Evolutionary conservation across 1,140 invertebrate genomes (phyloP).

Genomic region (Reticulitermes speratus): DNA sequence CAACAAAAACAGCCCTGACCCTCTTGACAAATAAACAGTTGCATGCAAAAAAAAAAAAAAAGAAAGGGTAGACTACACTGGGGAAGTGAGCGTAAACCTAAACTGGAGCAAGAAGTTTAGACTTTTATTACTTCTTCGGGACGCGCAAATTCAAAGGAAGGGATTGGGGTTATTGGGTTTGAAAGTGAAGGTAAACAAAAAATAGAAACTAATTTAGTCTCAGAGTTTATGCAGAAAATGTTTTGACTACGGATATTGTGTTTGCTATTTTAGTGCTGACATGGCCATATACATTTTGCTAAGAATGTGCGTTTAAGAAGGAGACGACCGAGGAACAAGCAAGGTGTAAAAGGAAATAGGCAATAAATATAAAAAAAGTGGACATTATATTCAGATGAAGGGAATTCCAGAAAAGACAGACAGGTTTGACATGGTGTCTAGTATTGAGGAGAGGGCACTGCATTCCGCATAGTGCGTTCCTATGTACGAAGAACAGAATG

Average conservation of each 20-base stretch:
- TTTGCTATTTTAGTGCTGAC: neutral
- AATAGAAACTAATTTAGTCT: neutral
- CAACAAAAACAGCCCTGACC: neutral
- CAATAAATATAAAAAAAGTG: neutral
- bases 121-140: neutral
- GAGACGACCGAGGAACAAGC: neutral
- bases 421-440: no score
- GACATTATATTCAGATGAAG: neutral
- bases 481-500: no score
- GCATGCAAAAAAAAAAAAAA: neutral
- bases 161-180: neutral
- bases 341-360: neutral
- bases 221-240: neutral
- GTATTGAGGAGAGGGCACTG: no score
- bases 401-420: no score
- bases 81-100: neutral
- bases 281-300: neutral
- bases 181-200: neutral
- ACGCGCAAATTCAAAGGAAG: neutral
- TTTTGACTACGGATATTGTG: neutral
- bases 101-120: conserved; percentile 1
- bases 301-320: neutral
- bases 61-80: neutral
- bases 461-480: no score
- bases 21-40: neutral